Conservation (phyloP, 2,888 invertebrate genomes). For the Chrysolina oricalcia region DNA sequence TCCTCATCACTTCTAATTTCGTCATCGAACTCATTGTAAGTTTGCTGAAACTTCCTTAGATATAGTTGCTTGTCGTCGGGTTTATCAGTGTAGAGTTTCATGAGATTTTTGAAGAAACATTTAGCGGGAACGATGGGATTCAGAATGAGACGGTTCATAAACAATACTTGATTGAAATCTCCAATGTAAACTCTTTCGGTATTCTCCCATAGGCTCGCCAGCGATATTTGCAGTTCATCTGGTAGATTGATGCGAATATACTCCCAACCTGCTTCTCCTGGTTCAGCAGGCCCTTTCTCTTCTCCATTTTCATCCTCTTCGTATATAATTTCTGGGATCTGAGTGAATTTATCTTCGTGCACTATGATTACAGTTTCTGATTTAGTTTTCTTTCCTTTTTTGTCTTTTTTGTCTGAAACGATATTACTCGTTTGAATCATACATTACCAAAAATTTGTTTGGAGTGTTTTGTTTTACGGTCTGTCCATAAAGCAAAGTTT, state of each 20-base stretch:
- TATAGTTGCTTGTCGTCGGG: conserved; percentile 77
- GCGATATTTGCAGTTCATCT: conserved; percentile 58
- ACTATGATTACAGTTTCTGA: conserved; percentile 50
- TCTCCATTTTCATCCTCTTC: conserved; percentile 56
- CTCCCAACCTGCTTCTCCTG: conserved; percentile 67
- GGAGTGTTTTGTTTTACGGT: too few relatives aligned
- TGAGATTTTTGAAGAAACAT: conserved; percentile 74
- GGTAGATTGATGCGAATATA: conserved; percentile 68
- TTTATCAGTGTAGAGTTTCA: conserved; percentile 74
- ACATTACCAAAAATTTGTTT: too few relatives aligned
- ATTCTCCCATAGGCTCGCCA: conserved; percentile 71
- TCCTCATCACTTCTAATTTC: conserved; percentile 76
- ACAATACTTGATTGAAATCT: conserved; percentile 74
- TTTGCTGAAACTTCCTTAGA: conserved; percentile 75
- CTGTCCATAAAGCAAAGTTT: too few relatives aligned
- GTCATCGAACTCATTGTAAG: conserved; percentile 76
- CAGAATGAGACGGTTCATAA: conserved; percentile 75
- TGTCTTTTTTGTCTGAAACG: conserved; percentile 31
- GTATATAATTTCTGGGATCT: conserved; percentile 62
- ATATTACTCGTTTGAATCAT: too few relatives aligned
- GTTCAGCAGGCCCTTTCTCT: conserved; percentile 51
- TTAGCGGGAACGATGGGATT: conserved; percentile 76
- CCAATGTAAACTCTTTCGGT: conserved; percentile 71
- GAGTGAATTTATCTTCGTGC: conserved; percentile 64
- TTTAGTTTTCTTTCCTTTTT: conserved; percentile 51